These are phyloP conservation scores for Labrus mixtus DNA, from an alignment of 2,113 vertebrate species.

Conservation along the genomic window DNA sequence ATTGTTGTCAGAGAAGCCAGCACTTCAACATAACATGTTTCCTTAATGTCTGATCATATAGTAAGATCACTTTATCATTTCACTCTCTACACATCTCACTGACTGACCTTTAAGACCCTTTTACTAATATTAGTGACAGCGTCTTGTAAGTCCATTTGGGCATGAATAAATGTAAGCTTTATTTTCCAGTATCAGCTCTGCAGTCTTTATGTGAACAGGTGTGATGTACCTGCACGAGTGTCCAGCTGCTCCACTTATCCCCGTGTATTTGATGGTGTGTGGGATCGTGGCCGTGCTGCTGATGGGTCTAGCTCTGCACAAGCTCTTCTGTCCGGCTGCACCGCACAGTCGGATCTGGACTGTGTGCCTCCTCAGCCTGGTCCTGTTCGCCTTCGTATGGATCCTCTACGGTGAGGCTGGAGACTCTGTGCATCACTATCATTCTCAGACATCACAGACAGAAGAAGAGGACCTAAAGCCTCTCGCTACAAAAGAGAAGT, in stretches of 20 bases:
- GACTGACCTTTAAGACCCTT: no score
- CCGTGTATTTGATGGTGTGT: constrained; percentile 43
- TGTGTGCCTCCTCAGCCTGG: not conserved
- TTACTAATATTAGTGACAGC: no score
- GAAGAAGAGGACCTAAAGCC: no score
- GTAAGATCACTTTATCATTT: no score
- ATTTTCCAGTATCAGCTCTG: not conserved
- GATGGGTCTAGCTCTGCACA: constrained; percentile 3
- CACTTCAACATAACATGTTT: no score
- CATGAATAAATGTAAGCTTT: no score
- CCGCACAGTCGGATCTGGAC: not conserved
- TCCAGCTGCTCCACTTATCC: constrained; percentile 36
- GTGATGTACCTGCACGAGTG: constrained; percentile 23
- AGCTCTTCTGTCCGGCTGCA: constrained; percentile 14
- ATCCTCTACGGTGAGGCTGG: constrained; percentile 24
- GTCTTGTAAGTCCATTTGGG: no score
- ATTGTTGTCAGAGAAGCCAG: no score
- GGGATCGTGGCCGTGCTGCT: constrained; percentile 31
- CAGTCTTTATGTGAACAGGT: constrained; percentile 21
- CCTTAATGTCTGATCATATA: no score
- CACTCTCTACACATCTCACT: no score
- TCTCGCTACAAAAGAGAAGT: no score
- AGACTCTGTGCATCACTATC: not conserved
- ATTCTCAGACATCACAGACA: not conserved
- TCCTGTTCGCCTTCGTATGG: constrained; percentile 23